Conservation (phyloP, 37 sponge, comb jelly and placozoan species). For the Eunapius fragilis region DNA sequence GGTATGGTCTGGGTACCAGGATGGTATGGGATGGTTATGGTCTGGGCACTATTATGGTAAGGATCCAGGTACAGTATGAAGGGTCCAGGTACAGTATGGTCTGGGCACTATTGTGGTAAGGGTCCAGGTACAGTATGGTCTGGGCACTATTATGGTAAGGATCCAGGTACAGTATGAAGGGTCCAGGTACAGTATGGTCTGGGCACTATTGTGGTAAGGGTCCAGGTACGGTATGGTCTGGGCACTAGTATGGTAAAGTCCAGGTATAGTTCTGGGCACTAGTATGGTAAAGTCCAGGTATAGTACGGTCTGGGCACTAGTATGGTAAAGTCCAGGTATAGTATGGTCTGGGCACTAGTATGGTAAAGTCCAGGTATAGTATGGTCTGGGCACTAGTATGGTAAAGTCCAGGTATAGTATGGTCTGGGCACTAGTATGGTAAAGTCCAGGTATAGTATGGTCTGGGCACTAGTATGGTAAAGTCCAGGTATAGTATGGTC, state of each 20-base stretch:
- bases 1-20: constrained; percentile 25
- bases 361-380: no score
- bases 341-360: background rate
- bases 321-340: constrained; percentile 44
- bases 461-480: no score
- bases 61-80: background rate
- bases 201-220: no score
- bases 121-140: constrained; percentile 58
- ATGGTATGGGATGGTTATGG: background rate
- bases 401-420: no score
- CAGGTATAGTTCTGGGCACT: constrained; percentile 27
- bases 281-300: no score
- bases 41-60: background rate
- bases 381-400: no score
- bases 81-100: background rate
- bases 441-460: no score
- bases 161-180: background rate
- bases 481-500: no score
- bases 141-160: background rate
- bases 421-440: no score
- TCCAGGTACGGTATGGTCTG: constrained; percentile 59
- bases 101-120: no score
- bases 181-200: background rate
- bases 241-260: background rate
- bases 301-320: background rate